Conservation (phyloP, 64 coral and sea anemone genomes). For the Pocillopora verrucosa region DNA sequence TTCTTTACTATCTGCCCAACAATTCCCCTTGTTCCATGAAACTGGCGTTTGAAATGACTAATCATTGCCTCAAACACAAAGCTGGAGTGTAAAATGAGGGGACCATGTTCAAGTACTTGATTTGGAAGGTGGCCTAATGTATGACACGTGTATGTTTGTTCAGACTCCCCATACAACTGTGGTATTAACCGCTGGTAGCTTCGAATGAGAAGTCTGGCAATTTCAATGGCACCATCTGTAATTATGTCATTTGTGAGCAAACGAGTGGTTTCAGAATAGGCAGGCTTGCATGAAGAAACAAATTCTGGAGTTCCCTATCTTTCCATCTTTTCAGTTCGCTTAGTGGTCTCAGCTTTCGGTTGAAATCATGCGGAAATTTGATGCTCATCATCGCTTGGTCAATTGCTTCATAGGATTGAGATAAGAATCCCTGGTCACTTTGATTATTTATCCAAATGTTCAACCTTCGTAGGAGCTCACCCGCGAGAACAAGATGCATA, state of each 20-base stretch:
- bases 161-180: slow-evolving; percentile 3
- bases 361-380: slow-evolving; percentile 15
- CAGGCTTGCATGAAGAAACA: slow-evolving; percentile 16
- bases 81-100: slow-evolving; percentile 12
- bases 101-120: slow-evolving; percentile 28
- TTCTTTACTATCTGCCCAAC: slow-evolving; percentile 27
- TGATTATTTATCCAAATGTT: slow-evolving; percentile 12
- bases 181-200: slow-evolving; percentile 12
- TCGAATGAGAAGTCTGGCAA: slow-evolving; percentile 5
- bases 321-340: slow-evolving; percentile 33
- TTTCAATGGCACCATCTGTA: not conserved
- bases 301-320: slow-evolving; percentile 8
- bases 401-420: not conserved
- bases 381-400: not conserved
- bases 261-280: slow-evolving; percentile 9
- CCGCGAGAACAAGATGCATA: slow-evolving; percentile 14
- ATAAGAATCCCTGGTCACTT: not conserved
- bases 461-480: not conserved
- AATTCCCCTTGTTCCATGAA: slow-evolving; percentile 22
- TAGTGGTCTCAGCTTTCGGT: not conserved
- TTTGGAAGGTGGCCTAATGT: not conserved
- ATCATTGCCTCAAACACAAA: slow-evolving; percentile 36
- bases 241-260: slow-evolving; percentile 18
- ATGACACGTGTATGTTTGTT: slow-evolving; percentile 22
- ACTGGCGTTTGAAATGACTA: slow-evolving; percentile 3